Evolutionary conservation across 2,888 invertebrate genomes (phyloP).

Genomic region (Carpatolechia fugitivella): DNA sequence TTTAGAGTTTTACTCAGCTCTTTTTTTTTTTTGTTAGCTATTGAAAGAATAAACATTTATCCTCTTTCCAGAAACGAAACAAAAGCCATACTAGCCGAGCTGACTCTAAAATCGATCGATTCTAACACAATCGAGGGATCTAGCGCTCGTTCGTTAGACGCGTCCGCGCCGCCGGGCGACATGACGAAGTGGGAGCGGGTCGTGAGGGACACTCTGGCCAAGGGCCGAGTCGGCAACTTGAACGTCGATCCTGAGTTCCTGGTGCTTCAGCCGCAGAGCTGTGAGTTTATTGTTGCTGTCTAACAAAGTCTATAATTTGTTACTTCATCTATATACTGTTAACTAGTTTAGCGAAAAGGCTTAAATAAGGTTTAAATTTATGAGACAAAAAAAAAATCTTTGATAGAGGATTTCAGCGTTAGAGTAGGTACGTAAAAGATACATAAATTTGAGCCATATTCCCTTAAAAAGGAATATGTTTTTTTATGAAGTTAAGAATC

Average conservation of each 20-base stretch:
- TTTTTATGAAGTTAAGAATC: too few species aligned
- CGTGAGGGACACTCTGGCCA: constrained; percentile 83
- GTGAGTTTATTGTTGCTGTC: constrained; percentile 71
- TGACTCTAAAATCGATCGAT: constrained; percentile 88
- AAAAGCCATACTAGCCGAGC: constrained; percentile 85
- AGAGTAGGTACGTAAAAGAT: too few species aligned
- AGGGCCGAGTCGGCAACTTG: constrained; percentile 87
- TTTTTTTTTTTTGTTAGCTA: neutral
- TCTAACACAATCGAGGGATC: constrained; percentile 81
- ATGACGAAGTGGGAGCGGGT: constrained; percentile 73
- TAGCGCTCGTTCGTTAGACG: constrained; percentile 52
- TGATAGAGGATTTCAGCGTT: too few species aligned
- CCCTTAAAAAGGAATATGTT: too few species aligned
- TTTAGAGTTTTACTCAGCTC: too few species aligned
- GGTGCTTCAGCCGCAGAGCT: constrained; percentile 83
- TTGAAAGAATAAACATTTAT: neutral
- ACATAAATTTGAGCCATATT: too few species aligned
- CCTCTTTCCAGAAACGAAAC: constrained; percentile 63
- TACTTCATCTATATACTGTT: too few species aligned
- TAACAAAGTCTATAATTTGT: too few species aligned
- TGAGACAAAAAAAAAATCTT: too few species aligned
- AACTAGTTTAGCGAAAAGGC: too few species aligned
- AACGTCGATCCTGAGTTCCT: constrained; percentile 90
- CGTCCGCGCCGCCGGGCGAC: constrained; percentile 19
- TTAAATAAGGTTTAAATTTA: too few species aligned